Evolutionary conservation across 2,797 vertebrate species (phyloP), one percentile per base, ranked within the genome.

Genomic region (Micropoecilia bifurca): DNA sequence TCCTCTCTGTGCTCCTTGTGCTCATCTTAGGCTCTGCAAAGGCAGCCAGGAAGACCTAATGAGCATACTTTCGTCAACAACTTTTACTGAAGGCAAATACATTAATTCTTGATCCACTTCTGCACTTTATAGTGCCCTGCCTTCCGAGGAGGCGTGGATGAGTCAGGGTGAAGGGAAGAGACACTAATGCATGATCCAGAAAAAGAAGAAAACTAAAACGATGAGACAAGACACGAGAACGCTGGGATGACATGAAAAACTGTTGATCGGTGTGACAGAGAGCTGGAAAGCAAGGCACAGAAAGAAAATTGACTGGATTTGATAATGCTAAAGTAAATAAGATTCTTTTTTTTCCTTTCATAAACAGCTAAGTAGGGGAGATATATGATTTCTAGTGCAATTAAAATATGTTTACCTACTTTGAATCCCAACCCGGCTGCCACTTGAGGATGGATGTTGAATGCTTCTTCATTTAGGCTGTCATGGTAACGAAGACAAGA

Each of bases 401-500:
- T 94, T 94, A 93, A 95, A 95, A 92, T 83, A 88, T 91, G 86
- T 93, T 94, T 92, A 88, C 86, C 81, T 81, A 73, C 83, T 84
- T 78, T 71, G 89, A 86, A 88, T 79, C 83, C 78, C 76, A 79
- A 81, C 79, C 77, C 80, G 81, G 89, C 81, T 80, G 83, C 75
- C 25, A 78, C 89, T 87, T 63, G 50, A 85, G 91, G 74, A 91
- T 79, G 87, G 82, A 82, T 74, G 83, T 76, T 74, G 88, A 88
- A 94, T 93, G 90, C 85, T 91, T 95, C 91, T 95, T 95, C 93
- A 94, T 95, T 94, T 90, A 83, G 36, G 77, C 91, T 93, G 93
- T 92, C 93, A 92, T 85, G 81, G 86, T 87, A 90, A 93, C 92
- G 94, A 91, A 94, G 87, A 91, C 89, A 82, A 92, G 84, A 85